These are phyloP conservation scores for Paramuricea clavata DNA, from an alignment of 92 coral and sea anemone species.

Conservation along the genomic window DNA sequence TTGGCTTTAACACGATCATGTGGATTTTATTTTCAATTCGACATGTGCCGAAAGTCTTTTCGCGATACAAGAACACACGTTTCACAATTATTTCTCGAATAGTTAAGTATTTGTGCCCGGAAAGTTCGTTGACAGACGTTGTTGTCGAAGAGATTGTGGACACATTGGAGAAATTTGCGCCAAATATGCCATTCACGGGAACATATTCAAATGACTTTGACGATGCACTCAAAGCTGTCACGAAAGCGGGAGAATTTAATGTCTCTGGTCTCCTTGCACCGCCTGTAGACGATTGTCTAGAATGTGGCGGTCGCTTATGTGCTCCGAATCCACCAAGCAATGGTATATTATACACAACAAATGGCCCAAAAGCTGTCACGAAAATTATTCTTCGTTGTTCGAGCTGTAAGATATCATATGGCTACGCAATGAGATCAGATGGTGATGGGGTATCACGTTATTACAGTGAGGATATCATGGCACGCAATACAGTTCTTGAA, in stretches of 20 bases:
- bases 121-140: conserved; percentile 1
- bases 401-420: conserved; percentile 13
- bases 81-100: not conserved
- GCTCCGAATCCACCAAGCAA: conserved; percentile 32
- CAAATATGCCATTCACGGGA: not conserved
- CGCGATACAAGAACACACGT: conserved; percentile 3
- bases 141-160: conserved; percentile 10
- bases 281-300: conserved; percentile 19
- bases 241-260: not conserved
- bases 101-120: conserved; percentile 3
- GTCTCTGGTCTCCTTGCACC: conserved; percentile 19
- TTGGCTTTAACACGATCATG: not conserved
- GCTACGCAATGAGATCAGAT: conserved; percentile 8
- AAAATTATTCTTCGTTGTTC: conserved; percentile 13
- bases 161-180: not conserved
- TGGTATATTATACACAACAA: conserved; percentile 6
- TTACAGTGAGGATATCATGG: conserved; percentile 12
- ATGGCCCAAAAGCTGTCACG: conserved; percentile 19
- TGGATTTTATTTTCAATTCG: conserved; percentile 6
- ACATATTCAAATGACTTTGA: not conserved
- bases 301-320: conserved; percentile 4
- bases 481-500: not conserved
- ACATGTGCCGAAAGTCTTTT: conserved; percentile 9
- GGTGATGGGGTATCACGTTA: conserved; percentile 17
- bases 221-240: not conserved